Evolutionary conservation across 1,140 invertebrate species (phyloP).

Genomic region (Teleogryllus occipitalis): DNA sequence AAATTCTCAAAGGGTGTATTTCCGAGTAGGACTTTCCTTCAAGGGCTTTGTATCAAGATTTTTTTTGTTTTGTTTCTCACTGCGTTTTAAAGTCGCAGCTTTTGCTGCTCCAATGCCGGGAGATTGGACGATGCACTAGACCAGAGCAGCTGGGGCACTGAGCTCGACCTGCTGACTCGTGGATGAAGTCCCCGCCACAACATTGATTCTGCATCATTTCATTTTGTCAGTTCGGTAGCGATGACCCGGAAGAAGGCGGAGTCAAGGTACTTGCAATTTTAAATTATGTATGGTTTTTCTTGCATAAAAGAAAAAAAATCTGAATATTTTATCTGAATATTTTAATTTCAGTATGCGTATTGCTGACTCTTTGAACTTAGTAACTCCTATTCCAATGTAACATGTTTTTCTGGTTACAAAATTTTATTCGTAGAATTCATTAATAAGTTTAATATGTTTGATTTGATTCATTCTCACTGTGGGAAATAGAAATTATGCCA

Average conservation of each 20-base stretch:
- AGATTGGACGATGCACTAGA: constrained; percentile 13
- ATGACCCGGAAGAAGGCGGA: neutral
- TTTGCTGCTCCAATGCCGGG: no score
- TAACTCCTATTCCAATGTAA: neutral
- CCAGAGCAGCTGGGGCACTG: neutral
- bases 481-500: neutral
- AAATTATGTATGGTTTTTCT: neutral
- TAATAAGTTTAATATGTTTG: neutral
- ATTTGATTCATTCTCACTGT: neutral
- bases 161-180: neutral
- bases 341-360: neutral
- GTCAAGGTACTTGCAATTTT: neutral
- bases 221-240: neutral
- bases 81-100: no score
- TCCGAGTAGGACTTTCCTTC: no score
- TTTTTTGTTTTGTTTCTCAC: no score
- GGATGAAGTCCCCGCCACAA: neutral
- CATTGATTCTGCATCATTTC: neutral
- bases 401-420: neutral
- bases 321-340: neutral
- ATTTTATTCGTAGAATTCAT: neutral
- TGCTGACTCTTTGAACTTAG: neutral
- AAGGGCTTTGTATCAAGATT: no score
- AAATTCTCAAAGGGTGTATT: no score
- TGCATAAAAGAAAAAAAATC: neutral